Base-by-base conservation (phyloP, 1,140 invertebrate genomes). In the Euwallacea fornicatus region DNA sequence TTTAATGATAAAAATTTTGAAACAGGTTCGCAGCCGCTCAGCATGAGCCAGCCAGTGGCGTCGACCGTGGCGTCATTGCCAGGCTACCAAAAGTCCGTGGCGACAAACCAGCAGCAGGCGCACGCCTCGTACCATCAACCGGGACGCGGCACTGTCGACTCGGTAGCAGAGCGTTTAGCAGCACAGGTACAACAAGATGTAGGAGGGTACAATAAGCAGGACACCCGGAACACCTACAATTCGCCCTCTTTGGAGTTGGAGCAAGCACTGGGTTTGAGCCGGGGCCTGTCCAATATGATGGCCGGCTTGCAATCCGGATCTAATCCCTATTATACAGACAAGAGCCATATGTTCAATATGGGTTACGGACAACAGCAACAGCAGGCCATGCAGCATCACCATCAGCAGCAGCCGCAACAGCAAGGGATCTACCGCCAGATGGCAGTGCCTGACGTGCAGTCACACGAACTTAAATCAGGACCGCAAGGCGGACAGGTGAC, bases 261-360 rank as follows among this genome's bases (percentile, higher is more conserved):
- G 42, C 78, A 78, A 62, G 73, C 75, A 6, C 70, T 78, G 50
- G 72, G 72, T 69, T 82, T 82, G 55, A 73, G 85, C 42, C 81
- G 85, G 15, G 86, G 84, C 77, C 79, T 87, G 50, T 85, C 86
- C n/a, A 86, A 87, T 76, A 83, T 85, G 76, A 72, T 86, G 81
- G 76, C 79, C 74, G 61, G 80, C 73, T 74, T 81, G 75, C 75
- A 80, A 76, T 33, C 79, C 9, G 15, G 64, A 7, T 55, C 82
- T 0, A 59, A 59, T 65, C 76, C 83, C 6, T 80, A 78, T 63
- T 81, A 80, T 73, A 78, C 83, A 55, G 84, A 86, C 42, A 86
- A 86, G 73, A 80, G 72, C 69, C 83, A 85, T 78, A 82, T 85
- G 77, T 85, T 84, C 77, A 71, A 59, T 11, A 75, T 77, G 66